These are phyloP conservation scores for Mohoua ochrocephala DNA, from an alignment of 2,113 vertebrate species.

Conservation along the genomic window DNA sequence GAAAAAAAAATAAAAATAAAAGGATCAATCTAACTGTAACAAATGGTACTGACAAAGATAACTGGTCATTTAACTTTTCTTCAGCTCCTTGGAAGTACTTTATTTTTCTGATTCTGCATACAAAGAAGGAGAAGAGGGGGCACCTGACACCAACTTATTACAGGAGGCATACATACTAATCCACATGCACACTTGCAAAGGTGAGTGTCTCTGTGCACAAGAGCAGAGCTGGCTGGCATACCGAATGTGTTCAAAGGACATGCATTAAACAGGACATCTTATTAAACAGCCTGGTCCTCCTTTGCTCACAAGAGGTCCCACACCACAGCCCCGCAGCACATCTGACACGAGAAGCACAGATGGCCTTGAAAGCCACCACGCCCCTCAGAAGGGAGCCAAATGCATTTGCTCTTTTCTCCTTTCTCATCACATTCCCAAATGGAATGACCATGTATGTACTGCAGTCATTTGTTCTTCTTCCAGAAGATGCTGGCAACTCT, in stretches of 20 bases:
- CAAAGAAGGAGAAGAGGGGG: background rate
- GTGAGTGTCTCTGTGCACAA: background rate
- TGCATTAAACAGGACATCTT: background rate
- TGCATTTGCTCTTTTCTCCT: background rate
- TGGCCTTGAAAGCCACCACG: background rate
- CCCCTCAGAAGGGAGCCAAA: background rate
- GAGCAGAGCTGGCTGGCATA: background rate
- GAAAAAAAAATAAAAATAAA: background rate
- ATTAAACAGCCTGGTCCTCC: background rate
- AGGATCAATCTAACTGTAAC: background rate
- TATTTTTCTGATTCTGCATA: background rate
- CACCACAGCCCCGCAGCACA: background rate
- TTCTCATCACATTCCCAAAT: background rate
- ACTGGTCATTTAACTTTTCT: background rate
- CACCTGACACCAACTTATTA: background rate
- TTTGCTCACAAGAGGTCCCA: background rate
- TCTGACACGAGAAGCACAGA: background rate
- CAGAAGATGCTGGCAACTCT: background rate
- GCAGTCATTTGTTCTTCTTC: background rate
- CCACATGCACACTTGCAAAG: background rate
- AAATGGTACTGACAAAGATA: background rate
- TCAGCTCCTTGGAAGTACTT: background rate
- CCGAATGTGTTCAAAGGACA: background rate
- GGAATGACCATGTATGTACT: background rate
- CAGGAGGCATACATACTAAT: background rate